These are phyloP conservation scores for Drosophila insularis DNA, from an alignment of 1,140 invertebrate species.

Conservation along the genomic window DNA sequence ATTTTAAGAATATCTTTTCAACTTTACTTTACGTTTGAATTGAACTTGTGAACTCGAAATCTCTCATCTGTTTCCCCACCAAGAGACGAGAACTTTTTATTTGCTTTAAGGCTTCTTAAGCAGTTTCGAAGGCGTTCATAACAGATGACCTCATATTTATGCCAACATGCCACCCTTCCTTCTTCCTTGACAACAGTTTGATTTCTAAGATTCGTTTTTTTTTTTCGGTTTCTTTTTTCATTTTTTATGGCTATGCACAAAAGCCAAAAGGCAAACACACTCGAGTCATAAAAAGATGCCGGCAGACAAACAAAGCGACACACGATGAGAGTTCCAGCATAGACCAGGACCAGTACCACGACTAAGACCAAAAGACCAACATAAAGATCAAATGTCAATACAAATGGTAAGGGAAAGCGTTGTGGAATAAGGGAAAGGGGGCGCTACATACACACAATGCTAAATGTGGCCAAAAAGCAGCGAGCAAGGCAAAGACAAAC, in stretches of 20 bases:
- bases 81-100: slow-evolving; percentile 34
- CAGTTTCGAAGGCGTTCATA: slow-evolving; percentile 61
- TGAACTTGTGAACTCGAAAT: slow-evolving; percentile 27
- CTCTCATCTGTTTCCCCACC: slow-evolving; percentile 2
- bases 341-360: slow-evolving; percentile 9
- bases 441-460: slow-evolving; percentile 13
- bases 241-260: slow-evolving; percentile 67
- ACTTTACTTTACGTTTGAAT: slow-evolving; percentile 3
- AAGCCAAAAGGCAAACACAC: slow-evolving; percentile 79
- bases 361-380: slow-evolving; percentile 47
- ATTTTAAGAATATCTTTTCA: not conserved
- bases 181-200: slow-evolving; percentile 46
- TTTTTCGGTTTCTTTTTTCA: slow-evolving; percentile 29
- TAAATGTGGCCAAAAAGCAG: slow-evolving; percentile 74
- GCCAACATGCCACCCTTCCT: slow-evolving; percentile 17
- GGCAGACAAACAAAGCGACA: slow-evolving; percentile 78
- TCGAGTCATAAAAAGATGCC: slow-evolving; percentile 80
- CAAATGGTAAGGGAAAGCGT: slow-evolving; percentile 9
- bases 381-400: slow-evolving; percentile 81
- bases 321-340: slow-evolving; percentile 28
- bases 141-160: slow-evolving; percentile 77
- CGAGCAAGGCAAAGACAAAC: slow-evolving; percentile 61
- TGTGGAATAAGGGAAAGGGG: not conserved
- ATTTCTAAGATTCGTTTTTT: slow-evolving; percentile 56
- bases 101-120: slow-evolving; percentile 65